A percentile compares a stretch with the other conserved stretches of the same genome.
Conservation (phyloP, 1,140 invertebrate genomes). For the Brachionus asplanchnoidis region DNA sequence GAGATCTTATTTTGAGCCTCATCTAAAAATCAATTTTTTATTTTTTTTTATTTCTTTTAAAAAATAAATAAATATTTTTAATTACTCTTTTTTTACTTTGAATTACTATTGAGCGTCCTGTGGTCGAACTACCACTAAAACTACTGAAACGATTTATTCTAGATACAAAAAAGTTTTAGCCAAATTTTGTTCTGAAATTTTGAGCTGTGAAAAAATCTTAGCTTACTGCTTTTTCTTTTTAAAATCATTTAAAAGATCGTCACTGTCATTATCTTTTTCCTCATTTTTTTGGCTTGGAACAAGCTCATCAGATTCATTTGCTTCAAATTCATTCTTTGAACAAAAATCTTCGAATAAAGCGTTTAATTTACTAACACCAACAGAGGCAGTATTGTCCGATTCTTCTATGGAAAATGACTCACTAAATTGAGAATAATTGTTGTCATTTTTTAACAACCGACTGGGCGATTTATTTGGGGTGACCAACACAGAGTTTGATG, state of each 20-base stretch:
- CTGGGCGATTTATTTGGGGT: constrained; percentile 12
- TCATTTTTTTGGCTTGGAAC: constrained; percentile 5
- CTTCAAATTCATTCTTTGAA: not conserved
- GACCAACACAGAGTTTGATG: not conserved
- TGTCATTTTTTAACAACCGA: not conserved
- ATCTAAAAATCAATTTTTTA: not conserved
- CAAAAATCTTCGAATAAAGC: constrained; percentile 17
- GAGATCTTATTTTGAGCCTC: constrained; percentile 35
- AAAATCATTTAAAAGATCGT: constrained; percentile 18
- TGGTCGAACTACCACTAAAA: not conserved
- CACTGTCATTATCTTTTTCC: constrained; percentile 12
- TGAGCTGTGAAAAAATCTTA: not conserved
- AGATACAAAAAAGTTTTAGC: too few relatives aligned
- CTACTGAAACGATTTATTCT: constrained; percentile 15
- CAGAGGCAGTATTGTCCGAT: not conserved
- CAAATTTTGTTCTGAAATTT: not conserved
- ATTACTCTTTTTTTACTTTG: constrained; percentile 38
- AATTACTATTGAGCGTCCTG: constrained; percentile 26
- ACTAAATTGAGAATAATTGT: constrained; percentile 28
- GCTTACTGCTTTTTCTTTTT: constrained; percentile 20
- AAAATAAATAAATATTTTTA: not conserved
- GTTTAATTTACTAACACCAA: not conserved
- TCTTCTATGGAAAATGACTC: constrained; percentile 4
- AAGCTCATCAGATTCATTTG: not conserved
- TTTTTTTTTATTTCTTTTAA: not conserved